Conservation (phyloP, 2,797 vertebrate genomes). For the Syngnathus acus region DNA sequence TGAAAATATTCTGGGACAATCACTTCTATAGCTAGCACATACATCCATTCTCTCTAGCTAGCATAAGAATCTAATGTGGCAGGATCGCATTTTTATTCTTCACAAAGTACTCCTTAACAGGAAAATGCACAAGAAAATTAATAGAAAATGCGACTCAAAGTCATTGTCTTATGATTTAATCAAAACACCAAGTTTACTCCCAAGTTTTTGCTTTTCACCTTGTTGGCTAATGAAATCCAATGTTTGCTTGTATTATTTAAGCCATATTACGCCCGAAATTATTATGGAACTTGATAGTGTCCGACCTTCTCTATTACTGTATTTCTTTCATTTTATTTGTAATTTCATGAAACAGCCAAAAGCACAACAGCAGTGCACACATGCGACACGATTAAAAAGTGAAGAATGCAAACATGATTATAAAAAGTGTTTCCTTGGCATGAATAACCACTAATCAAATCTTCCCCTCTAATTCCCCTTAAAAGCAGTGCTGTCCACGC, state of each 20-base stretch:
- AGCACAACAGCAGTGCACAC: slow-evolving; percentile 4
- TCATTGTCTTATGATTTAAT: no score
- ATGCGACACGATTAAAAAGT: slow-evolving; percentile 28
- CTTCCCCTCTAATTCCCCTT: slow-evolving; percentile 41
- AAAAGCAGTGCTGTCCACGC: slow-evolving; percentile 38
- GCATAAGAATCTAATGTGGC: no score
- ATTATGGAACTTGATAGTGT: neutral
- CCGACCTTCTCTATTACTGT: neutral
- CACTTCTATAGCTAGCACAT: no score
- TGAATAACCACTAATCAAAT: slow-evolving; percentile 57
- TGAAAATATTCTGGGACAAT: no score
- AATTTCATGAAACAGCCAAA: neutral
- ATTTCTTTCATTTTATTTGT: neutral
- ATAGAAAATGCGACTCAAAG: no score
- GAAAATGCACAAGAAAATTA: no score
- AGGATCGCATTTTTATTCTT: no score
- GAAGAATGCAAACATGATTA: slow-evolving; percentile 28
- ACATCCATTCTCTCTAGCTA: neutral
- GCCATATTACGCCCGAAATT: no score
- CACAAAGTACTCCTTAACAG: no score
- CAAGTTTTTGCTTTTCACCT: no score
- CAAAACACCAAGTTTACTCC: no score
- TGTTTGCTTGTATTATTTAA: neutral
- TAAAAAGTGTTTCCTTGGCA: slow-evolving; percentile 33
- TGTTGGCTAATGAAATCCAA: no score